Percentiles rank a stretch among this genome's conserved stretches.
phyloP scores from a whole-genome alignment of 2,113 vertebrate species.

The Rostratula benghalensis region DNA sequence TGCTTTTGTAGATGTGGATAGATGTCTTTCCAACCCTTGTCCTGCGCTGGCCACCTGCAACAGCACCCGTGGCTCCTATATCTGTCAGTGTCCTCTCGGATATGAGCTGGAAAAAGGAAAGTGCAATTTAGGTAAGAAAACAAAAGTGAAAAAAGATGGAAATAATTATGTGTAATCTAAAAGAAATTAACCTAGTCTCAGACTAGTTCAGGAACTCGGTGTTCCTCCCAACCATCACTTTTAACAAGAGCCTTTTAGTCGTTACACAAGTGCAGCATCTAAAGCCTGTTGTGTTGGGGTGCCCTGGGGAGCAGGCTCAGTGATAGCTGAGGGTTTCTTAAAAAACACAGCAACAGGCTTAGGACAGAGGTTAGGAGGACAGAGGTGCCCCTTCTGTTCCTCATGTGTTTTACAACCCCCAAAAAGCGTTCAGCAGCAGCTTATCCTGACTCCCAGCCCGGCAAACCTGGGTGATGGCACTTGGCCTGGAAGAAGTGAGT shows the following conservation, averaged over 20 bases:
- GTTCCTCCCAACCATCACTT: background rate
- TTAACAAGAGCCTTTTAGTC: background rate
- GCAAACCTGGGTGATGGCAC: accelerated
- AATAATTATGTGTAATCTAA: constrained; percentile 30
- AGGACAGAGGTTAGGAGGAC: background rate
- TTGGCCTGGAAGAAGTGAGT: background rate
- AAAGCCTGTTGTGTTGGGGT: background rate
- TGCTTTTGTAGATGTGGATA: constrained; percentile 82
- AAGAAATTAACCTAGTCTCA: background rate
- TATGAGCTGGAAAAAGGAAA: constrained; percentile 88
- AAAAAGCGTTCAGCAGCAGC: background rate
- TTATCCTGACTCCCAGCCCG: background rate
- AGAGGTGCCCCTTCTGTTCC: background rate
- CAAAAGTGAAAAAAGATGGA: background rate
- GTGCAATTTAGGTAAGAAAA: constrained; percentile 86
- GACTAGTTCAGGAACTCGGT: background rate
- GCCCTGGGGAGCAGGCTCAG: background rate
- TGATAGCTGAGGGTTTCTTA: background rate
- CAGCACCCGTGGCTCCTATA: constrained; percentile 87
- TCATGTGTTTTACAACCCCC: background rate
- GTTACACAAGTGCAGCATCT: background rate
- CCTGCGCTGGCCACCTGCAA: constrained; percentile 82
- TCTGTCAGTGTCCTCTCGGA: constrained; percentile 88
- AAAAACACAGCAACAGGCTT: background rate
- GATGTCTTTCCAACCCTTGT: constrained; percentile 86